Conservation (phyloP, 2,888 invertebrate genomes). For the Stenotaenia linearis region DNA sequence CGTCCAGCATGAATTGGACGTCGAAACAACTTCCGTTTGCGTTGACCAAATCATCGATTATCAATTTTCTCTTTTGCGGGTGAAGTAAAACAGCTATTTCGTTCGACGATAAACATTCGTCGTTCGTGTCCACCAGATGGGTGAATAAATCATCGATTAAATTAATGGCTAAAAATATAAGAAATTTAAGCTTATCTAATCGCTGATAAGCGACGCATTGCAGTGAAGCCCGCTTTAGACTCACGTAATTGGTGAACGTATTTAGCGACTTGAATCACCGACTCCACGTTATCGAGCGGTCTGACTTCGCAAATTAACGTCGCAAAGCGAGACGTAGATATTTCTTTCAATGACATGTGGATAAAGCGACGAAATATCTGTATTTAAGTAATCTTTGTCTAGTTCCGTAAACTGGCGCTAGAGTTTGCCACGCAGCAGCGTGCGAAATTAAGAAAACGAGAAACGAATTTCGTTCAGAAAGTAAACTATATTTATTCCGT, state of each 20-base stretch:
- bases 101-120: neutral
- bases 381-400: neutral
- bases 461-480: too few relatives aligned
- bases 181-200: neutral
- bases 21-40: neutral
- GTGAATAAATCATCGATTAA: neutral
- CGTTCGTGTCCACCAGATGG: neutral
- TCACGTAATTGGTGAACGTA: neutral
- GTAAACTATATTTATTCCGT: neutral
- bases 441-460: too few relatives aligned
- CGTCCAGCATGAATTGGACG: neutral
- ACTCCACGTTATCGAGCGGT: neutral
- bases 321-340: neutral
- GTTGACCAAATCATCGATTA: neutral
- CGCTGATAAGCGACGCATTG: neutral
- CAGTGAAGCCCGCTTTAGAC: neutral
- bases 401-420: neutral
- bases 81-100: neutral
- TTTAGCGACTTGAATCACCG: neutral
- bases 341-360: neutral
- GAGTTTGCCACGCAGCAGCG: too few relatives aligned
- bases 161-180: neutral
- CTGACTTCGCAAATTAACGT: neutral
- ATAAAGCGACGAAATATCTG: neutral
- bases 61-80: neutral